Evolutionary conservation across 2,113 vertebrate genomes (phyloP).

Genomic region (Myodes glareolus): DNA sequence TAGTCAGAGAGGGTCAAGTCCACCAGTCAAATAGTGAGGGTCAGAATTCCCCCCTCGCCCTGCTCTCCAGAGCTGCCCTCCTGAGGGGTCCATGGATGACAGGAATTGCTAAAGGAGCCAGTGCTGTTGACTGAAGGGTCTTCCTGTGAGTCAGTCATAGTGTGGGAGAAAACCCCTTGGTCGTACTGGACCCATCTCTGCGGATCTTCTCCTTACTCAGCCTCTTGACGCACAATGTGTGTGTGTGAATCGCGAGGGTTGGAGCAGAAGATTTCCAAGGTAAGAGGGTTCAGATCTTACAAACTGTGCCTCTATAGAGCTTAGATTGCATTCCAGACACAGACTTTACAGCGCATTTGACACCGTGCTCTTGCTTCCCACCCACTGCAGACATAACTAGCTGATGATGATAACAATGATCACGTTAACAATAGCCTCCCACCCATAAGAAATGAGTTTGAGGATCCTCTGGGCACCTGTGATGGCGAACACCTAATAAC

Average conservation of each 20-base stretch:
- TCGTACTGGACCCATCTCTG: background rate
- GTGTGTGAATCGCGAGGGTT: rapidly evolving
- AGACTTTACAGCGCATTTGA: rapidly evolving
- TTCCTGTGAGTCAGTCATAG: background rate
- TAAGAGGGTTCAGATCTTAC: too few relatives aligned
- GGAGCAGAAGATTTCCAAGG: background rate
- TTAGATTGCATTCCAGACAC: background rate
- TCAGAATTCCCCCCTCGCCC: rapidly evolving
- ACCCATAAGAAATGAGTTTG: background rate
- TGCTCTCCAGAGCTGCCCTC: background rate
- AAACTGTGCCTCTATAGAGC: background rate
- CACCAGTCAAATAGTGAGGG: background rate
- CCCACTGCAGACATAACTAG: background rate
- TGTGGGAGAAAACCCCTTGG: rapidly evolving
- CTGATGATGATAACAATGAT: background rate
- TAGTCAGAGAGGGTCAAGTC: rapidly evolving
- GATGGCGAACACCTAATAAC: background rate
- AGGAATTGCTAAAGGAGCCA: rapidly evolving
- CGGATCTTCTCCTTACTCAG: background rate
- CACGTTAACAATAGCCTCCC: background rate
- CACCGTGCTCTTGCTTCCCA: too few relatives aligned
- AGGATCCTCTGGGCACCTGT: background rate
- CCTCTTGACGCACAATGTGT: background rate
- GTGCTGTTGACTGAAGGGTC: rapidly evolving
- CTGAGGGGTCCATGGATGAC: rapidly evolving